Base-by-base conservation (phyloP, 2,113 vertebrate species). In the Electrona antarctica region DNA sequence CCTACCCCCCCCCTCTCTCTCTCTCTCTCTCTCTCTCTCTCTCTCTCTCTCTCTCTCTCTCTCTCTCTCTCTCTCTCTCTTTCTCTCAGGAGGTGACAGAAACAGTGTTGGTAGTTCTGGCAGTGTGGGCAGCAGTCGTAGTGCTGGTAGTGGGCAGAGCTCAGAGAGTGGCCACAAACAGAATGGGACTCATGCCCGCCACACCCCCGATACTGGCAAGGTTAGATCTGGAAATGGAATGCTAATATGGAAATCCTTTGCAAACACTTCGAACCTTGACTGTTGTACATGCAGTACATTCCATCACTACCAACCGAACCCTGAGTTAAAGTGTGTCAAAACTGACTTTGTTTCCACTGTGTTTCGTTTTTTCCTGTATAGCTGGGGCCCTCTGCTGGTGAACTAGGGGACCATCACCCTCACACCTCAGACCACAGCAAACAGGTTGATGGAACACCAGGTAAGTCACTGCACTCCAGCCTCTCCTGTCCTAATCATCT, bases 121-220 rank as follows among this genome's bases (percentile, higher is more conserved):
- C 86, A 98, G 96, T 1, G 94, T 95, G 8, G 95, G 96, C 88
- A 98, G 97, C 90, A 96, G 95, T 78, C 96, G 97, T 84, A 98
- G 97, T 0, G 96, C 96, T 0, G 97, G 97, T 66, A 98, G 97
- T 0, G 97, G 97, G 52, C 97, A 98, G 89, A 98, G 97, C 90
- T 94, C 94, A 0, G 97, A 98, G 82, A 95, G 95, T 69, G 87
- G 92, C 87, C 94, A 94, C 0, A 93, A 93, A 55, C 94, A 95
- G 87, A 79, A 88, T 74, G 87, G 92, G 90, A 82, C 89, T 89
- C 87, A 93, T 86, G 75, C 48, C 13, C 79, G 76, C 10, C 79
- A 73, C 57, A 79, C 76, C 3, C 0, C 62, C 2, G 86, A 89
- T 61, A 28, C 28, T 0, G 29, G 56, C 72, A 88, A 84, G 86